Conservation (phyloP, 2,113 vertebrate genomes). For the Saguinus midas region DNA sequence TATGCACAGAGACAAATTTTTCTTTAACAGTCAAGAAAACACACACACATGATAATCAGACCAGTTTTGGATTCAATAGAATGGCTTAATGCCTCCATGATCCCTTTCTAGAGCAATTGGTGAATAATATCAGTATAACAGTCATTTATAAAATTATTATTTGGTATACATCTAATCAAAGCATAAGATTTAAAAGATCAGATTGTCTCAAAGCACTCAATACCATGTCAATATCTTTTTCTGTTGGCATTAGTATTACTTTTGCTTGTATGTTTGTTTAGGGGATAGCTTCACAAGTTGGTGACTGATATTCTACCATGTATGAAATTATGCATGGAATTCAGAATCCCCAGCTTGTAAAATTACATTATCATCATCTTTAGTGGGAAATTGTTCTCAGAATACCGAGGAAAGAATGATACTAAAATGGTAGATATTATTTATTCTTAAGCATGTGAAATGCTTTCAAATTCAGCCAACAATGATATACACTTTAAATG, state of each 20-base stretch:
- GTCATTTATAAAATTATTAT: neutral
- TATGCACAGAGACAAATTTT: neutral
- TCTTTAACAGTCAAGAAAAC: neutral
- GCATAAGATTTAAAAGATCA: neutral
- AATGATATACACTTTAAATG: neutral
- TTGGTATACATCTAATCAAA: neutral
- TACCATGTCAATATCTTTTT: neutral
- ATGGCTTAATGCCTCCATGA: neutral
- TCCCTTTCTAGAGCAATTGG: neutral
- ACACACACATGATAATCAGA: neutral
- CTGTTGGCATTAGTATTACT: neutral
- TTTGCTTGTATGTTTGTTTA: conserved; percentile 40
- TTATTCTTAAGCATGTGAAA: conserved; percentile 36
- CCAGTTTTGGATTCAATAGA: neutral
- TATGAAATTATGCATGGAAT: neutral
- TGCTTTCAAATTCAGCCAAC: conserved; percentile 26
- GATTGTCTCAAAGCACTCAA: neutral
- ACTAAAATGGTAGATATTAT: neutral
- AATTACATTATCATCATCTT: neutral
- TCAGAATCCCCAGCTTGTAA: neutral
- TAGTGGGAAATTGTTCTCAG: neutral
- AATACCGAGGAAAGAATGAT: neutral
- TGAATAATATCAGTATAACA: neutral
- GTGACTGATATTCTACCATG: neutral
- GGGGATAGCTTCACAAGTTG: neutral